Evolutionary conservation across 2,888 invertebrate species (phyloP).

Genomic region (Troides helena): DNA sequence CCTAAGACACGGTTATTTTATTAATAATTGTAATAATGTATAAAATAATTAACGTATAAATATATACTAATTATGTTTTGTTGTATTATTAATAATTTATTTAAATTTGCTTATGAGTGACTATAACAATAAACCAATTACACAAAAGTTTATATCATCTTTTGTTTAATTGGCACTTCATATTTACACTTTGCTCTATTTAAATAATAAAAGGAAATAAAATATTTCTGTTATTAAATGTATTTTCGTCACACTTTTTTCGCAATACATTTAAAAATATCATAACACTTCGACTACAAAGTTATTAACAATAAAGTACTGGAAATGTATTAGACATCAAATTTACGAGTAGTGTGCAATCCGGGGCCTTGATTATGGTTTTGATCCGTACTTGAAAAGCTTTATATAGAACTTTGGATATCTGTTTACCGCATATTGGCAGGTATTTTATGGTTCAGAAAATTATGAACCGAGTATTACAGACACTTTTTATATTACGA

Average conservation of each 20-base stretch:
- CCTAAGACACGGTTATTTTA: no score
- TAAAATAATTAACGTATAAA: neutral
- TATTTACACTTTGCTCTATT: no score
- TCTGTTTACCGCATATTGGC: constrained; percentile 1
- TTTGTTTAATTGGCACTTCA: no score
- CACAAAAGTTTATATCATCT: no score
- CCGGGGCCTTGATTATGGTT: constrained; percentile 14
- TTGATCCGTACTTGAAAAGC: constrained; percentile 2
- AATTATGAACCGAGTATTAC: constrained; percentile 14
- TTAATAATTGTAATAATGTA: neutral
- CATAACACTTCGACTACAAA: neutral
- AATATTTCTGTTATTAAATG: no score
- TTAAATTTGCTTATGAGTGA: no score
- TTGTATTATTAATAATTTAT: no score
- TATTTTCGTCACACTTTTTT: no score
- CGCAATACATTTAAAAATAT: no score
- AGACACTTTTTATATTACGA: constrained; percentile 8
- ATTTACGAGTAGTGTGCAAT: constrained; percentile 9
- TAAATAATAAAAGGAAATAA: no score
- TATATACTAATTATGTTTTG: no score
- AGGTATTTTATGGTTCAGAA: constrained; percentile 15
- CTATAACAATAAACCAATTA: no score
- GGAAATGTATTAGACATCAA: constrained; percentile 11
- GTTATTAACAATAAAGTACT: neutral
- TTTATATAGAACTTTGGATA: constrained; percentile 11